These are phyloP conservation scores for Vicugna pacos DNA, from an alignment of 2,113 vertebrate species.

Conservation along the genomic window DNA sequence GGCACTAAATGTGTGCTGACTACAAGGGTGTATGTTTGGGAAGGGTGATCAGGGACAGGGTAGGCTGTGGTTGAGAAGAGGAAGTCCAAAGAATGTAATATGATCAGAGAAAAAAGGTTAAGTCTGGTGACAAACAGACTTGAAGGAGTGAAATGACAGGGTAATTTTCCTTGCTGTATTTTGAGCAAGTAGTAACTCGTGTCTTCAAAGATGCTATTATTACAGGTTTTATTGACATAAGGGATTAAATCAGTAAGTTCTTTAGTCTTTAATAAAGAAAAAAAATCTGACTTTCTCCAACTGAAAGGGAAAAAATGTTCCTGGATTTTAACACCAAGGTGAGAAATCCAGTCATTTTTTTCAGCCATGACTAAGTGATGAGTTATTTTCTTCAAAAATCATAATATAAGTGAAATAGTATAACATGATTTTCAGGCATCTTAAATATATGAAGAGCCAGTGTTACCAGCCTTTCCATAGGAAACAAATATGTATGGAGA, in stretches of 20 bases:
- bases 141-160: neutral
- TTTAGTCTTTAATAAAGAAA: constrained; percentile 33
- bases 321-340: neutral
- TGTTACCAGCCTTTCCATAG: constrained; percentile 28
- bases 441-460: neutral
- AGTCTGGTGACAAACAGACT: neutral
- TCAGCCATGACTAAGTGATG: neutral
- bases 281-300: constrained; percentile 14
- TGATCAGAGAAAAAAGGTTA: neutral
- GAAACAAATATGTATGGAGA: constrained; percentile 7
- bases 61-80: neutral
- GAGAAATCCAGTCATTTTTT: constrained; percentile 26
- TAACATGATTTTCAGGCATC: constrained; percentile 12
- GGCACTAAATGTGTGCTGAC: neutral
- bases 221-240: constrained; percentile 48
- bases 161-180: constrained; percentile 40
- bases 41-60: fast-evolving
- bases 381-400: constrained; percentile 46
- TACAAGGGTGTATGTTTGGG: neutral
- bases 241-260: constrained; percentile 58
- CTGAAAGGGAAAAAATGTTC: neutral
- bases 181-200: constrained; percentile 8
- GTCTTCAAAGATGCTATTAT: constrained; percentile 57
- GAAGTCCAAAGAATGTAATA: neutral
- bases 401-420: neutral